Evolutionary conservation across 2,888 invertebrate genomes (phyloP), one percentile per base, ranked within the genome.

Genomic region (Maniola hyperantus): DNA sequence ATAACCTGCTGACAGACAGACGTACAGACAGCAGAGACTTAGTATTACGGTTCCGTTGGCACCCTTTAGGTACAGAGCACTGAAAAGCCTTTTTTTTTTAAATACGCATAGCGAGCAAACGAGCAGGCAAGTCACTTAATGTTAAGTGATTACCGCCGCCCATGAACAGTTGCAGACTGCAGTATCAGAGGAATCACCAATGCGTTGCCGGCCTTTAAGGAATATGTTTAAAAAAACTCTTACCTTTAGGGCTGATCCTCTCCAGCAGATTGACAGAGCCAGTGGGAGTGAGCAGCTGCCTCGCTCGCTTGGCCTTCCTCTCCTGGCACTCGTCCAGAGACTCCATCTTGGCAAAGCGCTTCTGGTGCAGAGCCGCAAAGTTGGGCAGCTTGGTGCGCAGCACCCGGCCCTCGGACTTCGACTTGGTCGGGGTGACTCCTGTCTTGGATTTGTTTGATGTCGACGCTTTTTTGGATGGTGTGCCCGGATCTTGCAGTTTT

Each of bases 281-380:
- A 0, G 79, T 84, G 2, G 89, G 89, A 0, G 86, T 84, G 10
- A 89, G 80, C 69, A 94, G 81, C 66, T 84, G 83, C 66, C 80
- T 76, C 0, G 94, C 94, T 2, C 94, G 79, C 73, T 79, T 77
- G 15, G 89, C 90, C 76, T 83, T 88, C 66, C 93, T 73, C 77
- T 83, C 79, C 79, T 94, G 90, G 77, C 94, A 93, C 76, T 96
- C 95, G 51, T 92, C 83, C 15, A 96, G 79, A 13, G 95, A 95
- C 85, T 96, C 95, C 94, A 96, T 95, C 84, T 93, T 93, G 36
- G 91, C 91, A 76, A 95, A 95, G 63, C 93, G 91, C 75, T 92
- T 93, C 79, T 94, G 91, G 77, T 96, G 96, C 62, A 96, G 91
- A 5, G 94, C 93, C 0, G 94, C 93, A 80, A 96, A 96, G 85